A percentile compares a stretch with the other conserved stretches of the same genome.
phyloP scores from a whole-genome alignment of 2,888 invertebrate species.

The Trichopoda pennipes region DNA sequence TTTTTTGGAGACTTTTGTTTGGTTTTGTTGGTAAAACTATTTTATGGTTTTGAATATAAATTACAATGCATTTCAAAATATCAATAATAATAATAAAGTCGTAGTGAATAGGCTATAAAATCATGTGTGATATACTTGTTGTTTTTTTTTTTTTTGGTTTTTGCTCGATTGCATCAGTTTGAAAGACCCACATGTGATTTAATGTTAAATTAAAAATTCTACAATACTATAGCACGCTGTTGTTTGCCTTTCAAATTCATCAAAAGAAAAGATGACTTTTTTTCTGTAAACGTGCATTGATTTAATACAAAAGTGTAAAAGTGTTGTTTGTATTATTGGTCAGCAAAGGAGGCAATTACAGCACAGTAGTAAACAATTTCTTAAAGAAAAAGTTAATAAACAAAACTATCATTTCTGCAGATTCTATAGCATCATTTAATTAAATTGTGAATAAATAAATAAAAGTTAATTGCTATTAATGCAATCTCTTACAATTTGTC shows the following conservation, averaged over 20 bases:
- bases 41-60: not conserved
- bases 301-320: conserved; percentile 1
- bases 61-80: not conserved
- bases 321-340: not conserved
- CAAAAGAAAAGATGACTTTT: conserved; percentile 7
- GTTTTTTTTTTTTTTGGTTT: conserved; percentile 15
- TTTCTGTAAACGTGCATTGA: conserved; percentile 33
- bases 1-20: too few relatives aligned
- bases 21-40: too few relatives aligned
- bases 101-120: conserved; percentile 19
- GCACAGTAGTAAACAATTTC: not conserved
- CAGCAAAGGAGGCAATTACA: not conserved
- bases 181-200: conserved; percentile 26
- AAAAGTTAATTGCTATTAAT: not conserved
- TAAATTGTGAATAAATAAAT: not conserved
- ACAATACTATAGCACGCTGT: conserved; percentile 23
- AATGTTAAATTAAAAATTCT: conserved; percentile 46
- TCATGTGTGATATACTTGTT: conserved; percentile 3
- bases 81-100: not conserved
- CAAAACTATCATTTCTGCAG: too few relatives aligned
- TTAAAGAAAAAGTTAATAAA: not conserved
- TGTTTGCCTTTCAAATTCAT: conserved; percentile 39
- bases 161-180: not conserved
- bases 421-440: not conserved
- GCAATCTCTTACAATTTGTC: not conserved